phyloP scores from a whole-genome alignment of 1,140 invertebrate genomes.

The Muscidifurax raptorellus region DNA sequence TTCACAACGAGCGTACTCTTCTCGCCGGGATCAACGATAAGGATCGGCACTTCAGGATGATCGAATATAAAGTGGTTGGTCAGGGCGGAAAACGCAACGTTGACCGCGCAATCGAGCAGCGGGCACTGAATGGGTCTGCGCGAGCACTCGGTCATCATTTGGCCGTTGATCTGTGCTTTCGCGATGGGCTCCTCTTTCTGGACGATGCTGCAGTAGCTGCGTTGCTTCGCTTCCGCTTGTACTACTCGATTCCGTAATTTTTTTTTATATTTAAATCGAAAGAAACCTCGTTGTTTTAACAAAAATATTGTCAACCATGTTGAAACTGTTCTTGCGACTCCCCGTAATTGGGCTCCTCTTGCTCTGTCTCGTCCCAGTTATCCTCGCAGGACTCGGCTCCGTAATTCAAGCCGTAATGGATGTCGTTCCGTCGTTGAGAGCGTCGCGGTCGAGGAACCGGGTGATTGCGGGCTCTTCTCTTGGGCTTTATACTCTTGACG shows the following conservation, averaged over 20 bases:
- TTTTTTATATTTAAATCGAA: constrained; percentile 52
- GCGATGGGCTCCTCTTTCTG: constrained; percentile 46
- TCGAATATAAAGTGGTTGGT: constrained; percentile 72
- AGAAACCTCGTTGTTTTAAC: background rate
- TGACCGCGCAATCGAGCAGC: constrained; percentile 67
- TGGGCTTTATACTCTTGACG: background rate
- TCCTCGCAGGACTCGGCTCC: background rate
- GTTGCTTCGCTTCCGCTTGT: constrained; percentile 48
- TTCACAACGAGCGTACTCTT: constrained; percentile 69
- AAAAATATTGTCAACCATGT: background rate
- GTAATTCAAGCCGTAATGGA: background rate
- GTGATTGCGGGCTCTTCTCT: background rate
- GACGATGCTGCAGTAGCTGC: constrained; percentile 56
- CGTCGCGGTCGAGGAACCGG: background rate
- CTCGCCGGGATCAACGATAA: constrained; percentile 67
- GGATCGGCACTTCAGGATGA: constrained; percentile 71
- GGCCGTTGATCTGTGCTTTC: constrained; percentile 56
- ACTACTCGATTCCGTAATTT: constrained; percentile 22
- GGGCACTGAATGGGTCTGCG: constrained; percentile 70
- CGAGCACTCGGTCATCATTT: constrained; percentile 65
- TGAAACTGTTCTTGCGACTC: background rate
- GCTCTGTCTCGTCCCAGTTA: background rate
- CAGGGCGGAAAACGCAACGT: constrained; percentile 69
- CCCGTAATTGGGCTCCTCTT: background rate
- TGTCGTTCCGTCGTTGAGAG: background rate